These are phyloP conservation scores for Drosophila erecta DNA, from an alignment of 1,140 invertebrate species.

Conservation along the genomic window DNA sequence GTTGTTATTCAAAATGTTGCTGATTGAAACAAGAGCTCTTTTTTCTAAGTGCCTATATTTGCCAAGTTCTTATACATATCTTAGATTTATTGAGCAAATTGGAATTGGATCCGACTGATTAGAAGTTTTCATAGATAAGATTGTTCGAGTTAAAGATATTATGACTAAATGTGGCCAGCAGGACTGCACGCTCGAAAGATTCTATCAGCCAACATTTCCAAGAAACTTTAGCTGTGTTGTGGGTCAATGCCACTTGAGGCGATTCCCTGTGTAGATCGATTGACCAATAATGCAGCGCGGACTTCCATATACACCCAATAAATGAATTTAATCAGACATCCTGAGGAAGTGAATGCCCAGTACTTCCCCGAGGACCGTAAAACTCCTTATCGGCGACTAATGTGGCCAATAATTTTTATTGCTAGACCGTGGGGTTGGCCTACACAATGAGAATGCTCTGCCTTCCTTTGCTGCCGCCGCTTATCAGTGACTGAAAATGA, in stretches of 20 bases:
- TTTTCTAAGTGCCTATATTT: background rate
- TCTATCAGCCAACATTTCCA: too few species aligned
- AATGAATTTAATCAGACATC: conserved; percentile 31
- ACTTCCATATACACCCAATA: background rate
- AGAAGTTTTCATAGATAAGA: conserved; percentile 20
- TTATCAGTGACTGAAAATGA: conserved; percentile 64
- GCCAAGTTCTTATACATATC: background rate
- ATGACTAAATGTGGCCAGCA: conserved; percentile 4
- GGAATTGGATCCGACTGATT: conserved; percentile 54
- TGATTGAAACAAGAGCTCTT: background rate
- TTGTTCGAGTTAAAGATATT: background rate
- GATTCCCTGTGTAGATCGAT: background rate
- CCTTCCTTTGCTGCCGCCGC: conserved; percentile 22
- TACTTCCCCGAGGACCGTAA: background rate
- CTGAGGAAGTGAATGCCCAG: conserved; percentile 57
- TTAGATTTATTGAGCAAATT: conserved; percentile 33
- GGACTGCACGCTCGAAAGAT: background rate
- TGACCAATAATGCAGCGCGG: background rate
- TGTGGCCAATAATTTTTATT: conserved; percentile 17
- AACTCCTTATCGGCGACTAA: conserved; percentile 34
- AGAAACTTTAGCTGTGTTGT: too few species aligned
- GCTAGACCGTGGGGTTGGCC: background rate
- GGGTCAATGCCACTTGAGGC: too few species aligned
- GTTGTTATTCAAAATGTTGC: background rate
- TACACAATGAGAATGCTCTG: conserved; percentile 5